Base-by-base conservation (phyloP, 1,140 invertebrate genomes). In the Anoplophora glabripennis region DNA sequence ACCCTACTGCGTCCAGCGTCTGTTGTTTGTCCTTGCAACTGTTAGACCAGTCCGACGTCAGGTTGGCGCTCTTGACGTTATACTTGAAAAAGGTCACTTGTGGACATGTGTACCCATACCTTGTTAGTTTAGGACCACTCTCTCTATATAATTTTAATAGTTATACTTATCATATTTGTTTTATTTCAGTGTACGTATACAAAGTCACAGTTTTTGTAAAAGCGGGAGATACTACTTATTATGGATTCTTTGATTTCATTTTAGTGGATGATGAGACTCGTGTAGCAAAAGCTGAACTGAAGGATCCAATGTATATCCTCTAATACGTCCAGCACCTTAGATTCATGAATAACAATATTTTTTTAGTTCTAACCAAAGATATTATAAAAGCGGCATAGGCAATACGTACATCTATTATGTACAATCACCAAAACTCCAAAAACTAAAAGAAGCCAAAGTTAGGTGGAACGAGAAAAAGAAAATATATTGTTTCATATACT, bases 321-420 rank as follows among this genome's bases (percentile, higher is more conserved):
- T 7, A 11, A 11, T 53, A 53, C 38, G 38, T 38, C 7, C 15
- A 38, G 7, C 7, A 40, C 38, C 1, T 14, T 35, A 38, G 2
- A 40, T 17, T 28, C 1, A 9, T 40, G 12, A 3, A 40, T 53
- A 38, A 14, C 7, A 10, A 40, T 14, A 9, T 34, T 14, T n/a
- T 7, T 14, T 36, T 21, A 59, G 35, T 12, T 38, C 15, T 5
- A 44, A 52, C 14, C 21, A 37, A 33, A 33, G 11, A 28, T 35
- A 14, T 1, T 35, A 53, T 10, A 41, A 42, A 45, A 12, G 35
- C 7, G 33, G 44, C 33, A 7, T 40, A 55, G 53, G 64, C 10
- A 66, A 71, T 38, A 68, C 51, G 14, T 65, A 67, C 28, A 51
- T 73, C n/a, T 70, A 67, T 46, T 73, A 72, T 44, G 67, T 67